phyloP scores from a whole-genome alignment of 2,113 vertebrate species.

The Myrmophylax atrothorax region DNA sequence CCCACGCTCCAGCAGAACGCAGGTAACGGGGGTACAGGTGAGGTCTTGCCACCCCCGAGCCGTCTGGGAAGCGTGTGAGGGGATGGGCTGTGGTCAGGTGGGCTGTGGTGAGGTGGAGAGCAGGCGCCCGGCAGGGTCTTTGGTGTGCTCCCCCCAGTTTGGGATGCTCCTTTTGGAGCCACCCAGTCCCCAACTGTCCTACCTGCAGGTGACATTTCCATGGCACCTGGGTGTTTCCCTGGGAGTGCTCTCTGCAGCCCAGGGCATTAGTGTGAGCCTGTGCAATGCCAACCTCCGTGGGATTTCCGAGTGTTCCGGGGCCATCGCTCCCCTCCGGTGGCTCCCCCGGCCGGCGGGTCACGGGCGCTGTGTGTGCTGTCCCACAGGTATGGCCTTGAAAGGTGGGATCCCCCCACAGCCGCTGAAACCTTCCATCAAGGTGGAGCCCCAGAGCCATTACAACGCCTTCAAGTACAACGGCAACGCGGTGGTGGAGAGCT shows the following conservation, averaged over 20 bases:
- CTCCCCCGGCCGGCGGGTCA: fast-evolving
- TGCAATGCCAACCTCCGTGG: not conserved
- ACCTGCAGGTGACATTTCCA: not conserved
- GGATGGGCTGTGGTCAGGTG: not conserved
- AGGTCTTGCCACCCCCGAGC: not conserved
- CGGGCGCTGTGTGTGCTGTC: constrained; percentile 18
- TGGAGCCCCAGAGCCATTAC: constrained; percentile 81
- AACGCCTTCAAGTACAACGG: constrained; percentile 82
- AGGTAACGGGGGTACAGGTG: constrained; percentile 46
- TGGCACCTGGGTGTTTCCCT: not conserved
- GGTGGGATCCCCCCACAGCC: constrained; percentile 82
- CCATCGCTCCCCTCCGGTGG: not conserved
- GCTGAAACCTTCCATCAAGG: constrained; percentile 88
- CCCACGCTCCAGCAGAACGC: constrained; percentile 66
- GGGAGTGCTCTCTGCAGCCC: not conserved
- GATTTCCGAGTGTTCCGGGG: not conserved
- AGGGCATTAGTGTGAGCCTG: fast-evolving
- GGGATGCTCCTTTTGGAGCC: not conserved
- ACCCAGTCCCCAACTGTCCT: fast-evolving
- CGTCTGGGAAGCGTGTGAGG: fast-evolving
- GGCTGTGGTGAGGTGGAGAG: not conserved
- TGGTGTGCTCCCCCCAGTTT: fast-evolving
- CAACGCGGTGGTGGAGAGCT: constrained; percentile 83
- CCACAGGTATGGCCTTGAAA: constrained; percentile 73
- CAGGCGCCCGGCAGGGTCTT: not conserved